Conservation (phyloP, 2,888 invertebrate genomes). For the Aspidiotus rigidus region DNA sequence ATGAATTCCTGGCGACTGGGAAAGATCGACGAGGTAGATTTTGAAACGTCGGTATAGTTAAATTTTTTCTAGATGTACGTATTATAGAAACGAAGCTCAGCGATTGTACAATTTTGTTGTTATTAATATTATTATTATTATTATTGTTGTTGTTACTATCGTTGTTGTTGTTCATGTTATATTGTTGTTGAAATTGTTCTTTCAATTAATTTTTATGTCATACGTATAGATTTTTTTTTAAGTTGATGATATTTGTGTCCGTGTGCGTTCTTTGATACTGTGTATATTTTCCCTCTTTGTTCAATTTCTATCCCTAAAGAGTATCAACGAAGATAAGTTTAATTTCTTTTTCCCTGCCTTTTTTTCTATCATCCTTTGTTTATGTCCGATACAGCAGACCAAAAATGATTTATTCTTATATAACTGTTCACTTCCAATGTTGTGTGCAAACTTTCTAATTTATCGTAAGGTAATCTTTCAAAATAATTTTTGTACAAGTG, state of each 20-base stretch:
- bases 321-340: background rate
- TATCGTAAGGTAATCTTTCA: too few relatives aligned
- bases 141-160: background rate
- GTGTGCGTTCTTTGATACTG: too few relatives aligned
- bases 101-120: background rate
- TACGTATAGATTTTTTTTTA: too few relatives aligned
- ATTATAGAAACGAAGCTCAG: background rate
- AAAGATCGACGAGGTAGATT: slow-evolving; percentile 70
- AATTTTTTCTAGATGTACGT: background rate
- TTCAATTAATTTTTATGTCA: too few relatives aligned
- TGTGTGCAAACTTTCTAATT: too few relatives aligned
- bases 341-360: background rate
- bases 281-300: background rate
- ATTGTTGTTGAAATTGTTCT: too few relatives aligned
- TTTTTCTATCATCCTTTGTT: background rate
- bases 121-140: background rate
- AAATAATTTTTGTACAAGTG: too few relatives aligned
- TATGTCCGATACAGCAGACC: too few relatives aligned
- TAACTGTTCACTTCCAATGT: too few relatives aligned
- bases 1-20: slow-evolving; percentile 72
- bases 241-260: too few relatives aligned
- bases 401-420: too few relatives aligned
- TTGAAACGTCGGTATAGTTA: slow-evolving; percentile 63
- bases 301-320: background rate
- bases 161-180: too few relatives aligned